Conservation (phyloP, 1,140 invertebrate species). For the Littorina saxatilis region DNA sequence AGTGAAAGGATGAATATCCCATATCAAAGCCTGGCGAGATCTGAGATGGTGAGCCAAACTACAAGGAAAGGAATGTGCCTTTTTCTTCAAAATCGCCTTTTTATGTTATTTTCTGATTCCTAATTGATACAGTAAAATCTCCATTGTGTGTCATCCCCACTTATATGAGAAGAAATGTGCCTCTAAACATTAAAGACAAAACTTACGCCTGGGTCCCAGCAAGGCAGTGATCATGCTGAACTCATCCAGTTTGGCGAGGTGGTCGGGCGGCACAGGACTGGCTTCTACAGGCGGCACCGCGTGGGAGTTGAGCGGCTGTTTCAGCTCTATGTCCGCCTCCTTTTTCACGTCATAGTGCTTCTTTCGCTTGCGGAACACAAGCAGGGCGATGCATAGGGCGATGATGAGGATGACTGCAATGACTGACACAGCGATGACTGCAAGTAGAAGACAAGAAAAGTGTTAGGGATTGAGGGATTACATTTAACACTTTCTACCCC, state of each 20-base stretch:
- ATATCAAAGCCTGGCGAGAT: no score
- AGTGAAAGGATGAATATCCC: no score
- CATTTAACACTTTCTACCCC: no score
- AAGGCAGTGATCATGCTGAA: slow-evolving; percentile 70
- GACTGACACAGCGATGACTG: slow-evolving; percentile 57
- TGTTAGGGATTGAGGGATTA: no score
- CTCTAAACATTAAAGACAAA: no score
- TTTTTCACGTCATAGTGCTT: slow-evolving; percentile 52
- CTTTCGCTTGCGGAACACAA: slow-evolving; percentile 50
- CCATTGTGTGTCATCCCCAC: no score
- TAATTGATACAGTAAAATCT: no score
- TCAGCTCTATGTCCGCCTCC: slow-evolving; percentile 64
- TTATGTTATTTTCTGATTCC: no score
- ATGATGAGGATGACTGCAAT: slow-evolving; percentile 59
- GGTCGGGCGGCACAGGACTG: slow-evolving; percentile 50
- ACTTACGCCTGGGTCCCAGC: slow-evolving; percentile 60
- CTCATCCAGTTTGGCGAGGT: slow-evolving; percentile 69
- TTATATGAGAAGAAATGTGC: no score
- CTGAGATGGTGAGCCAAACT: no score
- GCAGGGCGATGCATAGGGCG: slow-evolving; percentile 58
- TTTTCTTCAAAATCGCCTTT: no score
- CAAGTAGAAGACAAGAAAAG: slow-evolving; percentile 25
- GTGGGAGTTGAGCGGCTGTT: slow-evolving; percentile 61
- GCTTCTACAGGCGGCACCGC: not conserved
- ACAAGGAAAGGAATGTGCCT: no score